phyloP scores from a whole-genome alignment of 2,888 invertebrate species.

The Parnassius glacialis region DNA sequence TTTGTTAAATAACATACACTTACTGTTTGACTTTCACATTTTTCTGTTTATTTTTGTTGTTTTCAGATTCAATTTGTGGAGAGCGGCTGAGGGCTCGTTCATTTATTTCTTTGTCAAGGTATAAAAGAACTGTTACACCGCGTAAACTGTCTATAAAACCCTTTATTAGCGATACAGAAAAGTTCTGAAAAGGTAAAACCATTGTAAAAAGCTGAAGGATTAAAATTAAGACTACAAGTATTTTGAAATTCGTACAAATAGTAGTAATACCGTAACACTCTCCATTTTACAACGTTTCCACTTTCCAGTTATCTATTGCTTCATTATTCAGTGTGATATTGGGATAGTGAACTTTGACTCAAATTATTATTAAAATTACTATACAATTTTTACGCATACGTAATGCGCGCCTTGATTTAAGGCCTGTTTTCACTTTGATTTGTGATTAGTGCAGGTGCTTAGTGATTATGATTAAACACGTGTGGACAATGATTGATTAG shows the following conservation, averaged over 20 bases:
- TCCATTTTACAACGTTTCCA: conserved; percentile 47
- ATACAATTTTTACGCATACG: conserved; percentile 29
- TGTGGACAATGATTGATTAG: too few relatives aligned
- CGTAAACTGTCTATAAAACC: conserved; percentile 90
- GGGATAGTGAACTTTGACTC: conserved; percentile 29
- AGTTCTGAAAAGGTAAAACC: conserved; percentile 79
- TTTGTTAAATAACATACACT: conserved; percentile 38
- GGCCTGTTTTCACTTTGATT: too few relatives aligned
- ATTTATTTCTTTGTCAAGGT: conserved; percentile 89
- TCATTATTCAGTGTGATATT: conserved; percentile 40
- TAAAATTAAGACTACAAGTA: conserved; percentile 28
- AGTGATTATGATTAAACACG: too few relatives aligned
- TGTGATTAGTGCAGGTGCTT: too few relatives aligned
- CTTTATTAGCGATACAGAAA: conserved; percentile 83
- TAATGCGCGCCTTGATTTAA: conserved; percentile 19
- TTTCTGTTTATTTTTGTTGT: conserved; percentile 64
- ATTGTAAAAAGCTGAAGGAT: conserved; percentile 35
- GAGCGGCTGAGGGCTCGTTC: conserved; percentile 80
- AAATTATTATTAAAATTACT: conserved; percentile 16
- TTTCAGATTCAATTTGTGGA: conserved; percentile 71
- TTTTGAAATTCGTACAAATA: too few relatives aligned
- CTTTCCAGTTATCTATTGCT: conserved; percentile 31
- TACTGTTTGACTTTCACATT: conserved; percentile 78
- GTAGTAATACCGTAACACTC: conserved; percentile 51
- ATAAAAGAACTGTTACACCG: conserved; percentile 87